Evolutionary conservation across 2,888 invertebrate genomes (phyloP), one percentile per base, ranked within the genome.

Genomic region (Zygogramma bicolorata): DNA sequence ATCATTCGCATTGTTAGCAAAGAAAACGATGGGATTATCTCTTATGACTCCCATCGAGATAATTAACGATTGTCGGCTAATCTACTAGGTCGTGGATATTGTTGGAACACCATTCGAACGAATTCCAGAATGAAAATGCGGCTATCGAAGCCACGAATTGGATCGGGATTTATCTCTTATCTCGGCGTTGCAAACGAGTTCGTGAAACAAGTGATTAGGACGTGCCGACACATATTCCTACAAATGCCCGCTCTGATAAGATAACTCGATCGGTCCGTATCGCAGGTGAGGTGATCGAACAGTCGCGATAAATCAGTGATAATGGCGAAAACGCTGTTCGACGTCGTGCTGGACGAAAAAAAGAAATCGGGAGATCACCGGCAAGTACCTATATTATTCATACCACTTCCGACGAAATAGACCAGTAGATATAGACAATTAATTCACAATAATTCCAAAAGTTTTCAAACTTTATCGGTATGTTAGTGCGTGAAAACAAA

Each of bases 261-360:
- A 53, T 27, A 53, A 25, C 25, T 42, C 15, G 49, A 27, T 42
- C 53, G 20, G n/a, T 34, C 7, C 31, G 27, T 46, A n/a, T 42
- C 25, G 53, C 53, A 27, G 53, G 53, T 53, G 53, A 53, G 25
- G 1, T 25, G 13, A n/a, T 53, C 53, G 25, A 53, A 53, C 25
- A 53, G 53, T 53, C 4, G 25, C 22, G 25, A 53, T 25, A 22
- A 25, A 53, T 25, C 53, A 4, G 53, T 60, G 46, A 74, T 72
- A 65, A 79, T 75, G 73, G 65, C 75, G 38, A 75, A 76, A 72
- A 69, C 70, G 25, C 46, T 77, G 34, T 71, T 73, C 27, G 75
- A 73, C 27, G 67, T 77, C 5, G 74, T 77, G 65, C 70, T 69
- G 31, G 77, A 77, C 34, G 71, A 78, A 6, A 74, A 75, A 63